Base-by-base conservation (phyloP, 35 echinoderm and acorn worm species). In the Stichopus chloronotus region DNA sequence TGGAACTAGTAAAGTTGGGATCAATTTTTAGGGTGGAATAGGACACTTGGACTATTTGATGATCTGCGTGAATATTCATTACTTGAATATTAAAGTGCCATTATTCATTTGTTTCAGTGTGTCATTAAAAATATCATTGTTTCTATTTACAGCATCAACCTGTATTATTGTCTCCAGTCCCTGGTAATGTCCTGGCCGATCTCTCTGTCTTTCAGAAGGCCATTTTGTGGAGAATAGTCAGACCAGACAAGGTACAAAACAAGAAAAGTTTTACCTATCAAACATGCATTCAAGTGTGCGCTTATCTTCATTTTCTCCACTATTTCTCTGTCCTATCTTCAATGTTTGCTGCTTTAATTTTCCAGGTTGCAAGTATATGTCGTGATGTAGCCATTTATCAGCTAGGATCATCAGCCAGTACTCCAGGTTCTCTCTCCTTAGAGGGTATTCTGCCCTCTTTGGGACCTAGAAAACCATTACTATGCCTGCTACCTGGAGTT, bases 161-260 rank as follows among this genome's bases (percentile, higher is more conserved):
- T 0, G 95, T 95, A 2, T 84, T 99, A 14, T 87, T 99, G 22
- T 90, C 97, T 52, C 92, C 95, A 0, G 93, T 96, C 23, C 97
- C 97, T 54, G 94, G 90, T 56, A 88, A 93, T 16, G 80, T 91
- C 74, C 81, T 93, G 17, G 79, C 88, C 57, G 65, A 94, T 55
- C 94, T 99, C 7, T 92, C 91, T 10, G 72, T 95, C 13, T 90
- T 93, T 52, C 97, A 99, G 85, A 99, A 99, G 69, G 94, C 95
- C 43, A 72, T 99, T 5, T 82, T 96, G 3, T 99, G 97, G 97
- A 93, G 95, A 52, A 65, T 99, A 12, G 88, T 99, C 25, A 92
- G 83, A 58, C 97, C 95, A 76, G 84, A 96, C 78, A 90, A 92
- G 93, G 95, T 88, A 81, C 69, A 20, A 24, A 20, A n/a, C 22